These are phyloP conservation scores for Tachystola acroxantha DNA, from an alignment of 2,888 invertebrate genomes.

Conservation along the genomic window DNA sequence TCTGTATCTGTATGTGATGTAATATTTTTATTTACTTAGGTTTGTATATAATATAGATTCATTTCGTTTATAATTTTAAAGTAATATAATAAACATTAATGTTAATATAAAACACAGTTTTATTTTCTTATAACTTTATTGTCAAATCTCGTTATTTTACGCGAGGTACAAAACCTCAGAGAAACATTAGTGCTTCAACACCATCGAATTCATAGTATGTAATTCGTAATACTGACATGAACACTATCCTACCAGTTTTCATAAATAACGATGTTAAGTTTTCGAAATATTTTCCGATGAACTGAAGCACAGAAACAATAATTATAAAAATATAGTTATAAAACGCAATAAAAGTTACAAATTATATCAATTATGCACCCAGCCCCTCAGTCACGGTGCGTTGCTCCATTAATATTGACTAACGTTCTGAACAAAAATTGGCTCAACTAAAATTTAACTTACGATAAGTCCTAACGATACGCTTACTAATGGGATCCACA, in stretches of 20 bases:
- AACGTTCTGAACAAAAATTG: conserved; percentile 23
- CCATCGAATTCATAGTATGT: conserved; percentile 36
- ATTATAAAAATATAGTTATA: conserved; percentile 54
- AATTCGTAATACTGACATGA: conserved; percentile 53
- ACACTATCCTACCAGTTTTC: conserved; percentile 5
- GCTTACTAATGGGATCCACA: conserved; percentile 10
- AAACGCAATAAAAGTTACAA: conserved; percentile 63
- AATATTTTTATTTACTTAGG: background rate
- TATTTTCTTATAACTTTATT: conserved; percentile 59
- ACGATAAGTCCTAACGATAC: conserved; percentile 17
- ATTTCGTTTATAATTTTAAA: too few species aligned
- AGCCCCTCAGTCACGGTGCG: conserved; percentile 53
- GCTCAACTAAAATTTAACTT: conserved; percentile 41
- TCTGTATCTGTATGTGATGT: background rate
- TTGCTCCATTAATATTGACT: conserved; percentile 17
- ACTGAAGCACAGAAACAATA: conserved; percentile 51
- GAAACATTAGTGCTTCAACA: conserved; percentile 54
- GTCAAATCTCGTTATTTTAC: conserved; percentile 54
- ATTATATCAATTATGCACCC: conserved; percentile 39
- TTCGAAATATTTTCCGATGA: conserved; percentile 28
- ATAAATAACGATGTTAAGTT: background rate
- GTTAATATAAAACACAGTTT: conserved; percentile 20
- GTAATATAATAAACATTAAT: conserved; percentile 12
- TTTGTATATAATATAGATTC: too few species aligned
- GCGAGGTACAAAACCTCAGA: conserved; percentile 38